Conservation (phyloP, 2,888 invertebrate species). For the Limnephilus lunatus region DNA sequence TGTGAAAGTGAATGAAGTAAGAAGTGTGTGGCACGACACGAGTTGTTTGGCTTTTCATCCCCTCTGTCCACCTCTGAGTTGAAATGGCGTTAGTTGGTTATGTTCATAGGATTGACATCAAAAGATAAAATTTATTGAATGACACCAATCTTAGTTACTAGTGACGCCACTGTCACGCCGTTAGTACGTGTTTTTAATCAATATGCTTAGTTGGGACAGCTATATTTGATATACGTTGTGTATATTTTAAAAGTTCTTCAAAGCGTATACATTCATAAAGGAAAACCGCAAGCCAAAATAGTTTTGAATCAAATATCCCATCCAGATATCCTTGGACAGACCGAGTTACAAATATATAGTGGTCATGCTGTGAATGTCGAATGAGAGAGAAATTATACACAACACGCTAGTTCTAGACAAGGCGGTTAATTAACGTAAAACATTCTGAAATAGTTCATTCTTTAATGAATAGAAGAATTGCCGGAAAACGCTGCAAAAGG, state of each 20-base stretch:
- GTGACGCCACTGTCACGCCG: background rate
- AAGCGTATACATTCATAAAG: background rate
- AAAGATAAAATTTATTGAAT: too few relatives aligned
- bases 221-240: background rate
- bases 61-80: too few relatives aligned
- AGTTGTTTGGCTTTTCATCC: too few relatives aligned
- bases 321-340: background rate
- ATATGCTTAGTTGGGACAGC: background rate
- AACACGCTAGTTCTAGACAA: background rate
- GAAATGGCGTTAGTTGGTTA: too few relatives aligned
- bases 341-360: background rate
- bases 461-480: background rate
- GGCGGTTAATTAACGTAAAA: background rate
- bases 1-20: too few relatives aligned
- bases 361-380: background rate
- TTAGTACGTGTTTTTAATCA: background rate
- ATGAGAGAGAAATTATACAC: background rate
- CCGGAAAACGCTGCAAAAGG: background rate
- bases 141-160: background rate
- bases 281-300: background rate
- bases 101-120: too few relatives aligned
- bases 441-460: background rate
- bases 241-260: background rate
- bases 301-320: background rate
- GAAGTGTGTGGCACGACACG: too few relatives aligned